phyloP scores from a whole-genome alignment of 2,888 invertebrate genomes.

The Rhamphomyia laevipes region DNA sequence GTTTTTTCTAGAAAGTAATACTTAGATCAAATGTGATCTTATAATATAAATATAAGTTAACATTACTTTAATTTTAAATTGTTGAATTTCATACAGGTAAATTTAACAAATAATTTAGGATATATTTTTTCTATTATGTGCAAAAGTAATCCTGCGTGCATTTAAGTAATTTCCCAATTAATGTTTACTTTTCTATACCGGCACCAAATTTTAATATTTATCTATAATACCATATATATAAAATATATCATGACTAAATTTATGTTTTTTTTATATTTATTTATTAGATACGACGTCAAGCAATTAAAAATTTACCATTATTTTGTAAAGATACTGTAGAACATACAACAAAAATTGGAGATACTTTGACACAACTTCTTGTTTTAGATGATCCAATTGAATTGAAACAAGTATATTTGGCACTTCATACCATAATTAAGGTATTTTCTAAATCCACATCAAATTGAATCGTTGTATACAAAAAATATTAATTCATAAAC shows the following conservation, averaged over 20 bases:
- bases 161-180: too few species aligned
- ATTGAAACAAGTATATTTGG: conserved; percentile 70
- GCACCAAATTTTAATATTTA: neutral
- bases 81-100: too few species aligned
- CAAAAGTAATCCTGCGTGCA: too few species aligned
- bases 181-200: neutral
- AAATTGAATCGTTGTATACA: neutral
- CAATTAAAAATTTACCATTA: conserved; percentile 79
- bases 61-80: neutral
- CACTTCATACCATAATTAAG: conserved; percentile 51
- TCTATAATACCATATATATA: neutral
- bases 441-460: conserved; percentile 13
- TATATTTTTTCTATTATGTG: too few species aligned
- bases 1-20: conserved; percentile 3
- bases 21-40: conserved; percentile 1
- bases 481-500: too few species aligned
- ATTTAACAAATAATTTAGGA: too few species aligned
- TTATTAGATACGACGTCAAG: conserved; percentile 78
- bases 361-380: conserved; percentile 81
- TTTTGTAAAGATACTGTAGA: conserved; percentile 78
- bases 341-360: conserved; percentile 75
- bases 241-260: neutral
- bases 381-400: conserved; percentile 79
- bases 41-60: neutral
- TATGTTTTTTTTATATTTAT: neutral